These are phyloP conservation scores for Pedetes capensis DNA, from an alignment of 2,113 vertebrate genomes.

Conservation along the genomic window DNA sequence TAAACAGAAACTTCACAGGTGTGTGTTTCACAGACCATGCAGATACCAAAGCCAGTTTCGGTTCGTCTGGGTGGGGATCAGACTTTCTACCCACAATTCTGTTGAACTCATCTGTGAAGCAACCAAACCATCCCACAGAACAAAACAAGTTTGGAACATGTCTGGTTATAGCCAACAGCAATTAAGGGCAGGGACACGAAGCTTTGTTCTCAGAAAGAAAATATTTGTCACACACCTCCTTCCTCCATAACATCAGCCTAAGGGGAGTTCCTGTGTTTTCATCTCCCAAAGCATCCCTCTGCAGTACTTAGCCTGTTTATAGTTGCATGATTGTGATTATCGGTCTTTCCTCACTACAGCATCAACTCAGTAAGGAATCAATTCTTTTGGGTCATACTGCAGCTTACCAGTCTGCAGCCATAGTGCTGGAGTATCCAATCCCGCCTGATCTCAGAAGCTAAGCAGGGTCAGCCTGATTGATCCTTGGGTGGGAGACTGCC, in stretches of 20 bases:
- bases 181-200: neutral
- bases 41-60: neutral
- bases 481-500: too few relatives aligned
- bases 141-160: neutral
- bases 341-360: neutral
- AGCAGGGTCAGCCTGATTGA: too few relatives aligned
- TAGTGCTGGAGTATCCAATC: too few relatives aligned
- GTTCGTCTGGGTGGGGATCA: neutral
- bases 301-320: neutral
- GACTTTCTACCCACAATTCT: neutral
- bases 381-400: neutral
- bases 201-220: neutral
- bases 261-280: neutral
- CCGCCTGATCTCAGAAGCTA: too few relatives aligned
- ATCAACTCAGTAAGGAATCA: neutral
- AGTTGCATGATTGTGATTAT: neutral
- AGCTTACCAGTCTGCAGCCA: too few relatives aligned
- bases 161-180: neutral
- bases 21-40: neutral
- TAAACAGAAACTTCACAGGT: neutral
- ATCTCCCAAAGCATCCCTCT: neutral
- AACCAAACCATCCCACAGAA: neutral
- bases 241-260: rapidly evolving
- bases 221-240: neutral
- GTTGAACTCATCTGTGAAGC: neutral